These are phyloP conservation scores for Yoshiicerus persimilis DNA, from an alignment of 1,140 invertebrate species.

Conservation along the genomic window DNA sequence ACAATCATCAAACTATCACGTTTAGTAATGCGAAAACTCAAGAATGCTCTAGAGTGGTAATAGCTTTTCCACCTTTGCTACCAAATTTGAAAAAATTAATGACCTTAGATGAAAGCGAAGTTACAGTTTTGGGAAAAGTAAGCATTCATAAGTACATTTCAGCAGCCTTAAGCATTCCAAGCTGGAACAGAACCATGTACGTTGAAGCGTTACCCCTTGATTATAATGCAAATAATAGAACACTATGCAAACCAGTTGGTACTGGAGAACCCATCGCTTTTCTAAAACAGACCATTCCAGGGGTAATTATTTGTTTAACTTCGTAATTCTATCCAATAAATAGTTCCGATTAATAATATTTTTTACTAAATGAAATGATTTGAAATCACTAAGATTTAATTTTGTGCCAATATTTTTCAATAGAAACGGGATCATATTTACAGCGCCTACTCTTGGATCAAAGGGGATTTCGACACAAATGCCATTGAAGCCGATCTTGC, in stretches of 20 bases:
- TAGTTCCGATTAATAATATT: too few species aligned
- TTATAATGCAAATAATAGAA: background rate
- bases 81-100: background rate
- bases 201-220: background rate
- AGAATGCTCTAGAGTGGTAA: background rate
- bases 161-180: background rate
- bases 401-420: background rate
- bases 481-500: background rate
- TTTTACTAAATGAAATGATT: background rate
- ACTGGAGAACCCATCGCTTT: background rate
- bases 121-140: background rate
- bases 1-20: background rate
- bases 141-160: background rate
- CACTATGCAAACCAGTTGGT: background rate
- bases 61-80: background rate
- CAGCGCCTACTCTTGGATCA: background rate
- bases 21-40: background rate
- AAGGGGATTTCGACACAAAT: background rate
- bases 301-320: background rate
- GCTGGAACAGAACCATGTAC: background rate
- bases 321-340: background rate
- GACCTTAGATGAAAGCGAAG: background rate
- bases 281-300: background rate
- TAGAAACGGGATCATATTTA: background rate
- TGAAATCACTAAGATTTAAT: too few species aligned